phyloP scores from a whole-genome alignment of 2,797 vertebrate genomes.

The Trematomus bernacchii region DNA sequence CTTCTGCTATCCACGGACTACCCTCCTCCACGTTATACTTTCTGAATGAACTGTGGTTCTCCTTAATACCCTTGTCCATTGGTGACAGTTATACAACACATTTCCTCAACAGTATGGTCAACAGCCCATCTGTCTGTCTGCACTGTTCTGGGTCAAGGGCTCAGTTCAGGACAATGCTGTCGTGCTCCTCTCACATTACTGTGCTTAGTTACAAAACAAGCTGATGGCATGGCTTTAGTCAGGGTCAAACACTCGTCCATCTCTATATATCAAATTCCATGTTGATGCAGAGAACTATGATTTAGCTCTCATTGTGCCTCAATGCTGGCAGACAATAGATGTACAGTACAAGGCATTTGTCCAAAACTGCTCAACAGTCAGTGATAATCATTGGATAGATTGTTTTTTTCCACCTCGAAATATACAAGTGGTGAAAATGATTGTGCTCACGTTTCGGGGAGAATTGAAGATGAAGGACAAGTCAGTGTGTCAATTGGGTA shows the following conservation, averaged over 20 bases:
- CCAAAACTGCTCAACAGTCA: conserved; percentile 28
- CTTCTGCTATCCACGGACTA: conserved; percentile 15
- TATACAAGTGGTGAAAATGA: not conserved
- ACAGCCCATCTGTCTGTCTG: conserved; percentile 47
- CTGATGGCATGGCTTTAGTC: conserved; percentile 78
- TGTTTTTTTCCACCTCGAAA: conserved; percentile 12
- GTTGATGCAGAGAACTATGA: conserved; percentile 65
- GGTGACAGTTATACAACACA: conserved; percentile 41
- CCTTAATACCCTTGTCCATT: conserved; percentile 42
- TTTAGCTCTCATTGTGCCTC: conserved; percentile 54
- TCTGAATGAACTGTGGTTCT: not conserved
- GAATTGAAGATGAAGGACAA: conserved; percentile 6
- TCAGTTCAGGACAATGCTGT: conserved; percentile 77
- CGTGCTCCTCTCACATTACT: conserved; percentile 81
- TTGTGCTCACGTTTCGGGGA: conserved; percentile 21
- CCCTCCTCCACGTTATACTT: not conserved
- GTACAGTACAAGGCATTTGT: conserved; percentile 9
- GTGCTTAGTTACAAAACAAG: conserved; percentile 77
- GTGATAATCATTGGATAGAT: not conserved
- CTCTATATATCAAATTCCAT: conserved; percentile 73
- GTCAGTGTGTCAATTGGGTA: conserved; percentile 3
- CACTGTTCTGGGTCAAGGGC: conserved; percentile 76
- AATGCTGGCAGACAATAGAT: conserved; percentile 20
- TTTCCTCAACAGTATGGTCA: conserved; percentile 46
- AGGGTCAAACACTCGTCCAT: conserved; percentile 73